phyloP scores from a whole-genome alignment of 2,797 vertebrate species.

The Lutjanus campechanus region DNA sequence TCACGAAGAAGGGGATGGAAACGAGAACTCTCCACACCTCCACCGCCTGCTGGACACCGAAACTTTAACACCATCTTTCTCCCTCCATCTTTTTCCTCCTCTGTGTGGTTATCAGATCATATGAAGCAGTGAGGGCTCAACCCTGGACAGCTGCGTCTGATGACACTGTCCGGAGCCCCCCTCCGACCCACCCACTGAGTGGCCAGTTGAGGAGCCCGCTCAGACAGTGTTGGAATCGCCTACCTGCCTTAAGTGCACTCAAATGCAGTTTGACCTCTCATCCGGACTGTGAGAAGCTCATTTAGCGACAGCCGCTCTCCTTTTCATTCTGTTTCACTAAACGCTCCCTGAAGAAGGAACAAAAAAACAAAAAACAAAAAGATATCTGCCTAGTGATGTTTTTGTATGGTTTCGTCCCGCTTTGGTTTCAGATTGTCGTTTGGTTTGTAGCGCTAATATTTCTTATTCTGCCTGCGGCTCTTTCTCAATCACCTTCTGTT shows the following conservation, averaged over 20 bases:
- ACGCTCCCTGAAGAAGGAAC: conserved; percentile 51
- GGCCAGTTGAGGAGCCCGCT: conserved; percentile 53
- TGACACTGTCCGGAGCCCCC: conserved; percentile 28
- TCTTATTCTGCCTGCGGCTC: conserved; percentile 76
- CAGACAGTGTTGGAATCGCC: conserved; percentile 75
- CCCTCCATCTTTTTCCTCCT: conserved; percentile 43
- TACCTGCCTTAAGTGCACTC: conserved; percentile 86
- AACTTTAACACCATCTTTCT: conserved; percentile 27
- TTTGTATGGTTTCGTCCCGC: conserved; percentile 78
- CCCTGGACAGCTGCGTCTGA: conserved; percentile 64
- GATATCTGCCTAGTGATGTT: conserved; percentile 77
- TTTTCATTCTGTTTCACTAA: conserved; percentile 65
- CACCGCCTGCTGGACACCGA: conserved; percentile 59
- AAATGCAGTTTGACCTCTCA: conserved; percentile 83
- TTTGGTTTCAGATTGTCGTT: conserved; percentile 79
- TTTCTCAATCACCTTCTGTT: conserved; percentile 73
- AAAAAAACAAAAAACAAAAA: conserved; percentile 41
- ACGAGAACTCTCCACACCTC: conserved; percentile 60
- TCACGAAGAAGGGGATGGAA: conserved; percentile 38
- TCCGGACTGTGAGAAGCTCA: conserved; percentile 70
- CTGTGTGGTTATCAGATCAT: conserved; percentile 61
- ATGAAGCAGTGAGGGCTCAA: conserved; percentile 70
- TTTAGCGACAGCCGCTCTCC: conserved; percentile 57
- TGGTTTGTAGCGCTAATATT: conserved; percentile 75
- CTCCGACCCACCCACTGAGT: conserved; percentile 12